Evolutionary conservation across 2,888 invertebrate genomes (phyloP).

Genomic region (Thysanoteuthis rhombus): DNA sequence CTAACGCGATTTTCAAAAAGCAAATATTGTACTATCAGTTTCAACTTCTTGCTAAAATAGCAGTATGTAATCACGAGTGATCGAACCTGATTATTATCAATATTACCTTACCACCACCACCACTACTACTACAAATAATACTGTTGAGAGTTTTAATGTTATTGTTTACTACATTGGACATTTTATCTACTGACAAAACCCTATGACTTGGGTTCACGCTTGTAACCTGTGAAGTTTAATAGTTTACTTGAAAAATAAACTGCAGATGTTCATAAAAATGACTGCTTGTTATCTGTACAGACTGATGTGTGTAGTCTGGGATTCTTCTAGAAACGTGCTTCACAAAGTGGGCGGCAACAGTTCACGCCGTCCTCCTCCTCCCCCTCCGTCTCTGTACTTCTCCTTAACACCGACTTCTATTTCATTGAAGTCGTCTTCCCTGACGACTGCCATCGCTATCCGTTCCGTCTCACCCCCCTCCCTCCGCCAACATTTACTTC

Average conservation of each 20-base stretch:
- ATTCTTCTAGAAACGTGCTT: slow-evolving; percentile 26
- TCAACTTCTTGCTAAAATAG: background rate
- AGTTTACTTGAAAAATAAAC: background rate
- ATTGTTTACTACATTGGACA: no score
- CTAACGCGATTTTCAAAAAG: no score
- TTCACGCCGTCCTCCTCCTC: background rate
- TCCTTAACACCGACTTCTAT: background rate
- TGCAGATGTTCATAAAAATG: background rate
- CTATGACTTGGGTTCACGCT: no score
- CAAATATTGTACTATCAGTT: no score
- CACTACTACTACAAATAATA: no score
- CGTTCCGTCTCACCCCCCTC: background rate
- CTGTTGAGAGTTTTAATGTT: no score
- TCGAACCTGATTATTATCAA: background rate
- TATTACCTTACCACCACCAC: no score
- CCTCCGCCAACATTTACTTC: background rate
- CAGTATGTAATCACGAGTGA: background rate
- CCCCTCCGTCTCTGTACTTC: background rate
- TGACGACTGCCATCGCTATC: background rate
- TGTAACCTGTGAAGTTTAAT: background rate
- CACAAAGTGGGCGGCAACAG: slow-evolving; percentile 24
- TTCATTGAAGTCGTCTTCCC: background rate
- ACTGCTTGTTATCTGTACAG: background rate
- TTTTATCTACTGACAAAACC: background rate
- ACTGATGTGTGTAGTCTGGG: slow-evolving; percentile 13